Evolutionary conservation across 1,140 invertebrate species (phyloP), one percentile per base, ranked within the genome.

Genomic region (Heliconius hermathena): DNA sequence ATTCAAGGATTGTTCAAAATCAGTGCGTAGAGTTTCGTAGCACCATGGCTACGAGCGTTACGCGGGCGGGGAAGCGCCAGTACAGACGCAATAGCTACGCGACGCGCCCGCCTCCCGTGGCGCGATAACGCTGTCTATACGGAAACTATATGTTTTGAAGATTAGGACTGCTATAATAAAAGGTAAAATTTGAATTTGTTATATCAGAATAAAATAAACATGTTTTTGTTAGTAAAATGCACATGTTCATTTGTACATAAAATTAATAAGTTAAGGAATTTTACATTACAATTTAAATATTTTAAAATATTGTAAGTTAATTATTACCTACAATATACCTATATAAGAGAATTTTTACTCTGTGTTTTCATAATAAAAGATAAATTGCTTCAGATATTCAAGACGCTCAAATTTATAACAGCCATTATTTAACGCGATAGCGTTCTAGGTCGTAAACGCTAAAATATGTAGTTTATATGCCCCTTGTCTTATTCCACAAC

Each of bases 81-180:
- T 93, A 84, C 76, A 86, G 88, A 85, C 89, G 88, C 89, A 89
- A 87, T 88, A 88, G 81, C 87, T 88, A 88, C 86, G 88, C 85
- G 81, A 90, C 82, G 81, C 85, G 89, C 84, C 77, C 87, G 89
- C 73, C 77, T 79, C 87, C 71, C 77, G 71, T 71, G 74, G 70
- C 79, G 78, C 82, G 41, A 8, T 73, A 66, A 26, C 52, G n/a
- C 33, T 20, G 3, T 73, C 72, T 41, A 49, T 71, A 66, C 74
- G 38, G 36, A 72, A 71, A 71, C 8, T 72, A 72, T 41, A 70
- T 77, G 46, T 46, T 49, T 66, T 77, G 33, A 66, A 29, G 29
- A 18, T 72, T 18, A 41, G 36, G 9, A 72, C 11, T 66, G 60
- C 49, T 66, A 66, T 26, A 29, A 29, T 66, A 66, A 29, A 60